Conservation (phyloP, 2,888 invertebrate species). For the Drosophila quinaria region DNA sequence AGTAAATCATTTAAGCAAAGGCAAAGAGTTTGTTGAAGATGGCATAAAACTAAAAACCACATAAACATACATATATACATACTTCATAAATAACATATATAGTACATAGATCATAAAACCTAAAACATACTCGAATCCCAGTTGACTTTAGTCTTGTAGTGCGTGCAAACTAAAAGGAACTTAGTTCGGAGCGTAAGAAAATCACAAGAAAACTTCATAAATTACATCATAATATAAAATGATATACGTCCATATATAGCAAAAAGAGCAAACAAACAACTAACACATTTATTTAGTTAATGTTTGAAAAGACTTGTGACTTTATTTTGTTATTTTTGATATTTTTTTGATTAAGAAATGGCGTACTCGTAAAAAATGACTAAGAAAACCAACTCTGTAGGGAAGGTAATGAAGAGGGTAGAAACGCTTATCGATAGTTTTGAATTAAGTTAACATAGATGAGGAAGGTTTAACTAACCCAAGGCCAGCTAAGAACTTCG, state of each 20-base stretch:
- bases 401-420: slow-evolving; percentile 15
- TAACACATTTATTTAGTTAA: slow-evolving; percentile 60
- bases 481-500: slow-evolving; percentile 7
- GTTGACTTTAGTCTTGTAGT: slow-evolving; percentile 73
- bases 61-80: slow-evolving; percentile 38
- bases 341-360: not conserved
- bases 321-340: slow-evolving; percentile 52
- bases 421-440: slow-evolving; percentile 27
- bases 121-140: slow-evolving; percentile 55
- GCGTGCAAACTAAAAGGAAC: slow-evolving; percentile 67
- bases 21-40: slow-evolving; percentile 38
- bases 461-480: slow-evolving; percentile 6
- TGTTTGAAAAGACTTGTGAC: slow-evolving; percentile 69
- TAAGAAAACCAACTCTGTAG: slow-evolving; percentile 31
- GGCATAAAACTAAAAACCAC: slow-evolving; percentile 33
- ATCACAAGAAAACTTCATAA: slow-evolving; percentile 36
- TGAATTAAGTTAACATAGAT: slow-evolving; percentile 26
- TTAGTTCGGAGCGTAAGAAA: slow-evolving; percentile 58
- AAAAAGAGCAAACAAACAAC: slow-evolving; percentile 51
- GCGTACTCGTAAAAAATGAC: slow-evolving; percentile 15
- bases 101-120: slow-evolving; percentile 7
- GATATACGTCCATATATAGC: slow-evolving; percentile 75
- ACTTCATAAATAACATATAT: slow-evolving; percentile 38
- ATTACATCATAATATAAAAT: slow-evolving; percentile 60
- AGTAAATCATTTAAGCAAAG: slow-evolving; percentile 29